phyloP scores from a whole-genome alignment of 2,888 invertebrate species.

The Laothoe populi region DNA sequence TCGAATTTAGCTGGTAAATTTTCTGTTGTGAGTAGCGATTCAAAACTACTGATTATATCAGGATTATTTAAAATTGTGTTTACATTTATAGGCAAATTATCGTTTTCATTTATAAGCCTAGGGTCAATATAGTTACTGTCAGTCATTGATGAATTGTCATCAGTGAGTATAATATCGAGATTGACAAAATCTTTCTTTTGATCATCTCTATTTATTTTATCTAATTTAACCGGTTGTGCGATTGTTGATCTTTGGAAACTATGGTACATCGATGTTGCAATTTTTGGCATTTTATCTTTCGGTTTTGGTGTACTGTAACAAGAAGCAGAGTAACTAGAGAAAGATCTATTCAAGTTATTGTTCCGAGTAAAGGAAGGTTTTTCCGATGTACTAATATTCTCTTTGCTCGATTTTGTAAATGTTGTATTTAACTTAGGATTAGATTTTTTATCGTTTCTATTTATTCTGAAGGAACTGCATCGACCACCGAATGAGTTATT shows the following conservation, averaged over 20 bases:
- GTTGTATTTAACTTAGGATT: constrained; percentile 77
- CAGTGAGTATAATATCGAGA: constrained; percentile 70
- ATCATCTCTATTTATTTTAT: constrained; percentile 73
- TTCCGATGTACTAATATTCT: constrained; percentile 71
- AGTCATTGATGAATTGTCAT: constrained; percentile 76
- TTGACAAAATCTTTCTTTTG: constrained; percentile 79
- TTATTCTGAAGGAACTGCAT: constrained; percentile 77
- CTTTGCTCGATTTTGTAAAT: constrained; percentile 79
- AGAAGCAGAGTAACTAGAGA: constrained; percentile 73
- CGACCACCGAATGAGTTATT: constrained; percentile 68
- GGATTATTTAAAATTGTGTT: constrained; percentile 80
- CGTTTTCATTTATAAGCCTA: constrained; percentile 88
- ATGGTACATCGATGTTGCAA: constrained; percentile 77
- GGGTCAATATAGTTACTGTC: constrained; percentile 85
- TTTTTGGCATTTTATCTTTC: constrained; percentile 80
- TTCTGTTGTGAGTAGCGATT: constrained; percentile 79
- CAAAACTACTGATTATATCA: constrained; percentile 81
- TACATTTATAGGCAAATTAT: constrained; percentile 87
- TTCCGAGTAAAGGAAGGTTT: constrained; percentile 71
- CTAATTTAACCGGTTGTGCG: constrained; percentile 76
- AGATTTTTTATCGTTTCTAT: constrained; percentile 74
- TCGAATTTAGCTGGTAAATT: constrained; percentile 79
- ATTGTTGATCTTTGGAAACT: constrained; percentile 76
- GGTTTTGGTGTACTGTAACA: constrained; percentile 76
- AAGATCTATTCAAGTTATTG: constrained; percentile 73